Percentiles rank a stretch among this genome's conserved stretches.
These are phyloP conservation scores for Hafferia zeledoni DNA, from an alignment of 2,797 vertebrate species.

Conservation along the genomic window DNA sequence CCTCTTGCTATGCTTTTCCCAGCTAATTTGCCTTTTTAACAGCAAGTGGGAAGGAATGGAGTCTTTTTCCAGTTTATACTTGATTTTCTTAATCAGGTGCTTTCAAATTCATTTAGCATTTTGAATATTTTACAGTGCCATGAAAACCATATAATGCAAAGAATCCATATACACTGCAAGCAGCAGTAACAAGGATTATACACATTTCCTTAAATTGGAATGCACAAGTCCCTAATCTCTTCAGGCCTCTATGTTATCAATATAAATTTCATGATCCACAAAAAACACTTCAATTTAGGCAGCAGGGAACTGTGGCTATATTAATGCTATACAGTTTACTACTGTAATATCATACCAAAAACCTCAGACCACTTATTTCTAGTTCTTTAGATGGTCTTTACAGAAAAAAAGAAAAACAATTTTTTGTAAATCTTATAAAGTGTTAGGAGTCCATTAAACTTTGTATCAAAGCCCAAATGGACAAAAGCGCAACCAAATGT, in stretches of 20 bases:
- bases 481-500: background rate
- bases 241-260: background rate
- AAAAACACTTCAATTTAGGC: background rate
- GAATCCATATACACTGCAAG: background rate
- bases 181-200: background rate
- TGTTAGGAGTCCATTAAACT: background rate
- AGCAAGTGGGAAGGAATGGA: slow-evolving; percentile 33
- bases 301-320: background rate
- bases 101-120: slow-evolving; percentile 25
- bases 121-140: background rate
- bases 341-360: background rate
- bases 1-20: slow-evolving; percentile 32
- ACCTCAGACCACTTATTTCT: background rate
- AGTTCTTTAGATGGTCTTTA: background rate
- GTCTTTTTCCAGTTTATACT: slow-evolving; percentile 8
- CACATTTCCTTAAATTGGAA: background rate
- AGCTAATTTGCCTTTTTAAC: slow-evolving; percentile 64
- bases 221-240: background rate
- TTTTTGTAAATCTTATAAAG: background rate
- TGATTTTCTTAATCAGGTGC: slow-evolving; percentile 17
- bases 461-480: background rate
- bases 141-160: background rate
- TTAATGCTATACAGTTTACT: background rate
- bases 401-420: background rate
- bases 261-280: background rate